Conservation (phyloP, 2,797 vertebrate species). For the Sarcophilus harrisii region DNA sequence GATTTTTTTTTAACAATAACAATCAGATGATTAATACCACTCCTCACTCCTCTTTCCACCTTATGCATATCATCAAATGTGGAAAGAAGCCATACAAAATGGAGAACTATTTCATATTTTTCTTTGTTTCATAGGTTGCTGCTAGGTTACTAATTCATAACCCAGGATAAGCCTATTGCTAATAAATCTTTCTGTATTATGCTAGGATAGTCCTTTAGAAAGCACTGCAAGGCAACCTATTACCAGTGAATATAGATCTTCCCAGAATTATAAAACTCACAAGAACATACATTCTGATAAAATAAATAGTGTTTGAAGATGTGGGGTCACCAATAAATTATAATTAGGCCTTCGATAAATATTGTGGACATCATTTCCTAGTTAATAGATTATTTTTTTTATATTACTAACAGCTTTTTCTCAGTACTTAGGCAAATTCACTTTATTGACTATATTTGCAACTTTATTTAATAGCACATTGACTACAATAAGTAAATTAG, state of each 20-base stretch:
- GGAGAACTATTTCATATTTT: not conserved
- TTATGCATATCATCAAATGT: not conserved
- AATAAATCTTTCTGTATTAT: not conserved
- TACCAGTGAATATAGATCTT: not conserved
- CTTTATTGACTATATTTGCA: not conserved
- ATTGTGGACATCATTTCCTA: too few relatives aligned
- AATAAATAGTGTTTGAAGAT: not conserved
- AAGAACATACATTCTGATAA: not conserved
- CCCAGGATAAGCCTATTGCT: not conserved
- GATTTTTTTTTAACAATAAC: not conserved
- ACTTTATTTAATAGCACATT: not conserved
- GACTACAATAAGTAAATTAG: not conserved
- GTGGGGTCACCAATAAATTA: fast-evolving
- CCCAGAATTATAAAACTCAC: not conserved
- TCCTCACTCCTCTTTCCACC: not conserved
- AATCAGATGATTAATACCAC: not conserved
- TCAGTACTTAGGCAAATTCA: not conserved
- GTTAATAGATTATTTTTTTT: too few relatives aligned
- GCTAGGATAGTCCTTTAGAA: not conserved
- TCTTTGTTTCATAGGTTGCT: not conserved
- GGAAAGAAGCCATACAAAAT: not conserved
- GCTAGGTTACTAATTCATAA: not conserved
- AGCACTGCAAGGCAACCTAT: not conserved
- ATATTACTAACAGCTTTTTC: not conserved
- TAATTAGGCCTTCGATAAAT: too few relatives aligned